Evolutionary conservation across 2,888 invertebrate species (phyloP).

Genomic region (Phrixothrix hirtus): DNA sequence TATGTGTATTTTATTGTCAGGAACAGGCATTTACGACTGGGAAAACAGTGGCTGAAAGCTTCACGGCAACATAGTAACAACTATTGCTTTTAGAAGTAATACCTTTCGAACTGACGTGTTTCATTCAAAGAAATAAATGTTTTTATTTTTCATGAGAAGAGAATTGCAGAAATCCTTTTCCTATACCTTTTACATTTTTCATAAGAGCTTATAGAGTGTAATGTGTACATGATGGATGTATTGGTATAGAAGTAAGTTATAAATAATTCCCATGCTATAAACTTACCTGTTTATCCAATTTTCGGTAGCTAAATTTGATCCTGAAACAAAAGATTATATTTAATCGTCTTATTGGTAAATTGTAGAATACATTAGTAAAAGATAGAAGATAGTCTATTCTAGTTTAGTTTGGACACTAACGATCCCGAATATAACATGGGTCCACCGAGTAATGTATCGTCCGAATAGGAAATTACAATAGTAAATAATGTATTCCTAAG

Average conservation of each 20-base stretch:
- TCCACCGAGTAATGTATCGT: slow-evolving; percentile 22
- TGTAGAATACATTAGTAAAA: no score
- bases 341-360: no score
- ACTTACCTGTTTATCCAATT: no score
- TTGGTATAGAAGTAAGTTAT: no score
- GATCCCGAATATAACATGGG: slow-evolving; percentile 29
- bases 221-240: no score
- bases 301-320: no score
- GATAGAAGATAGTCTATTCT: no score
- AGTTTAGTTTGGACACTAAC: slow-evolving; percentile 13
- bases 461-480: slow-evolving; percentile 37
- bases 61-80: slow-evolving; percentile 14
- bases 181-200: no score
- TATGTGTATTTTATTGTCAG: slow-evolving; percentile 9
- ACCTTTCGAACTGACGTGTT: neutral
- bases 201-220: no score
- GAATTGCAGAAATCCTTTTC: neutral
- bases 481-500: slow-evolving; percentile 34
- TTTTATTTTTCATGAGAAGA: slow-evolving; percentile 7
- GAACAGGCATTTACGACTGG: slow-evolving; percentile 7
- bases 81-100: slow-evolving; percentile 12
- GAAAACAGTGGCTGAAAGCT: slow-evolving; percentile 9
- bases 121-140: slow-evolving; percentile 7
- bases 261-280: no score
- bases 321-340: no score